Conservation (phyloP, 2,113 vertebrate genomes). For the human (Homo sapiens) region GRCh38 chr6:23893001-23893500, state of each 20-base stretch:
- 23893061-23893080: background rate
- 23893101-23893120: background rate
- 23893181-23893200: background rate
- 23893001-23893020: background rate
- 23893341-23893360: background rate
- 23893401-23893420: background rate
- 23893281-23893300: background rate
- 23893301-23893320: background rate
- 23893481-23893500: background rate
- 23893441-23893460: background rate
- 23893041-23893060: background rate
- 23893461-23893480: background rate
- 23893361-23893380: background rate
- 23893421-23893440: background rate
- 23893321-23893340: background rate
- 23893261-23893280: background rate
- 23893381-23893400: background rate
- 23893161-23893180: background rate
- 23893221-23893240: background rate
- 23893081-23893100: background rate
- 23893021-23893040: background rate
- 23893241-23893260: background rate
- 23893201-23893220: background rate
- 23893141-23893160: background rate
- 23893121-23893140: background rate